Conservation (phyloP, 1,140 invertebrate species). For the Neocloeon triangulifer region DNA sequence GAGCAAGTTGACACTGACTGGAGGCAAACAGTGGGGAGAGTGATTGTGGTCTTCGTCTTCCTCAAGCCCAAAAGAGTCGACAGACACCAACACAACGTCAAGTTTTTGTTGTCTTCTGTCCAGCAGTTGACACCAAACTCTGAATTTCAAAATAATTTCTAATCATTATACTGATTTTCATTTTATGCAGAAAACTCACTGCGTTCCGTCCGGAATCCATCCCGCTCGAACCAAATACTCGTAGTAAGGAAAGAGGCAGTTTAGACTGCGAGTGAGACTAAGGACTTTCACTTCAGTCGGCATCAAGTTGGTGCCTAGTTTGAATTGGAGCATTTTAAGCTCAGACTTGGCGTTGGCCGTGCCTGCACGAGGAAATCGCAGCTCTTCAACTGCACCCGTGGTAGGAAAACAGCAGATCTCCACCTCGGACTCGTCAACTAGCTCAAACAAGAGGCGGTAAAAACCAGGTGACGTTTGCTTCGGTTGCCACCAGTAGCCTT, state of each 20-base stretch:
- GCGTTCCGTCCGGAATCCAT: conserved; percentile 72
- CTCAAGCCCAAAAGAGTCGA: conserved; percentile 32
- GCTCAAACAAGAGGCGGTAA: conserved; percentile 85
- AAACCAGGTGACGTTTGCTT: conserved; percentile 36
- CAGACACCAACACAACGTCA: conserved; percentile 40
- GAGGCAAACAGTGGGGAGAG: conserved; percentile 15
- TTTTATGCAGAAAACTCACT: too few relatives aligned
- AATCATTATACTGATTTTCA: too few relatives aligned
- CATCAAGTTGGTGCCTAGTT: conserved; percentile 36
- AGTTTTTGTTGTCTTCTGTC: conserved; percentile 65
- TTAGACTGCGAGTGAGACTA: conserved; percentile 47
- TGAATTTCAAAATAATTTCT: not conserved
- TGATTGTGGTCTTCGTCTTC: conserved; percentile 11
- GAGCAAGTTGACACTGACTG: conserved; percentile 32
- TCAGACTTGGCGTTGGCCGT: conserved; percentile 72
- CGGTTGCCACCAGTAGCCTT: conserved; percentile 96
- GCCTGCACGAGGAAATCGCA: conserved; percentile 73
- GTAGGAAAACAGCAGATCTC: conserved; percentile 77
- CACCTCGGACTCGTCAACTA: conserved; percentile 86
- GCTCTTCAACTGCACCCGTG: conserved; percentile 28
- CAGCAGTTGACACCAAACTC: conserved; percentile 67
- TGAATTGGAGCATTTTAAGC: conserved; percentile 73
- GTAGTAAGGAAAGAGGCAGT: conserved; percentile 65
- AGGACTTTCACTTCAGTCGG: conserved; percentile 38
- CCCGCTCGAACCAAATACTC: conserved; percentile 86